These are phyloP conservation scores for Drosophila erecta DNA, from an alignment of 1,140 invertebrate genomes.

Conservation along the genomic window DNA sequence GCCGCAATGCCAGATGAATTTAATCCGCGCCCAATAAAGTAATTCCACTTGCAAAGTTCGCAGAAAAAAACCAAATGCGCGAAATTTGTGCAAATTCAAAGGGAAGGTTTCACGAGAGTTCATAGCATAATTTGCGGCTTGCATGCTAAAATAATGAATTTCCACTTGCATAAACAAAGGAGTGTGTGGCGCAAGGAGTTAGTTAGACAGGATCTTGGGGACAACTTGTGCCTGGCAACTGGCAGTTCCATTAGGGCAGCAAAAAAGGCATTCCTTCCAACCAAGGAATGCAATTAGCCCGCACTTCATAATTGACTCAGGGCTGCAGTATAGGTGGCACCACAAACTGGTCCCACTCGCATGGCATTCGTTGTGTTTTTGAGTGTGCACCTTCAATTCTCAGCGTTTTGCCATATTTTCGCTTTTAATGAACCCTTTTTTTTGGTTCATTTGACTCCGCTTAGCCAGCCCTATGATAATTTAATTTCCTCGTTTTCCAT, in stretches of 20 bases:
- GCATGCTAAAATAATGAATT: conserved; percentile 78
- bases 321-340: conserved; percentile 12
- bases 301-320: conserved; percentile 32
- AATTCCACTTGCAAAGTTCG: conserved; percentile 17
- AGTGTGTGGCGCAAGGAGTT: conserved; percentile 3
- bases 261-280: not conserved
- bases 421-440: conserved; percentile 39
- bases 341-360: too few relatives aligned
- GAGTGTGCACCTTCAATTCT: too few relatives aligned
- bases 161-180: conserved; percentile 69
- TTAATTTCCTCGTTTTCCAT: conserved; percentile 19
- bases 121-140: conserved; percentile 67
- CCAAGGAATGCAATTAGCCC: conserved; percentile 20
- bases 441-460: conserved; percentile 28
- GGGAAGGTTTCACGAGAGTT: conserved; percentile 21
- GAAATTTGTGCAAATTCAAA: conserved; percentile 6
- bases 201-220: conserved; percentile 20
- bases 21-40: conserved; percentile 34
- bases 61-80: not conserved
- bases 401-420: conserved; percentile 7
- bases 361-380: not conserved
- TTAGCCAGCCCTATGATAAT: conserved; percentile 42
- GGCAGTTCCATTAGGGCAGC: conserved; percentile 37
- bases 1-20: conserved; percentile 16
- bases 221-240: conserved; percentile 32